Evolutionary conservation across 2,797 vertebrate genomes (phyloP).

Genomic region (Micromesistius poutassou): DNA sequence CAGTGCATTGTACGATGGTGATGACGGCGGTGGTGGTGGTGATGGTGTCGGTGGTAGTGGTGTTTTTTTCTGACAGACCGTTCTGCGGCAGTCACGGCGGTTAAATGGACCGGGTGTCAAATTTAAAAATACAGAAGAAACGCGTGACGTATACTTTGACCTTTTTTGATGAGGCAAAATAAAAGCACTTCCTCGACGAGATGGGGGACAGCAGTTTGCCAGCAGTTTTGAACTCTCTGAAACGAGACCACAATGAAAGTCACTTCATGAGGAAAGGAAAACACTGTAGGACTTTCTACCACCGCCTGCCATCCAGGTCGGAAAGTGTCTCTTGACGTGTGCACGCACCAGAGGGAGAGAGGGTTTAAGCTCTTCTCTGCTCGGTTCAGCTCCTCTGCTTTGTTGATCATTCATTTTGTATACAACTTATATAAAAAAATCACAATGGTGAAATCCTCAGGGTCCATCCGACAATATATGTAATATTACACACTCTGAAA

Average conservation of each 20-base stretch:
- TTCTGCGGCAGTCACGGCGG: neutral
- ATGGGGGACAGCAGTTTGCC: constrained; percentile 71
- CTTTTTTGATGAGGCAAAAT: constrained; percentile 84
- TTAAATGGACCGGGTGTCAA: neutral
- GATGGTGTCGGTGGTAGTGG: neutral
- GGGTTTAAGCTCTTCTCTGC: neutral
- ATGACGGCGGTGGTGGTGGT: neutral
- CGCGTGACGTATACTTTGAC: neutral
- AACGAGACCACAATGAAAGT: constrained; percentile 85
- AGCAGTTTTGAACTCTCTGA: neutral
- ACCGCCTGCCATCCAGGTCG: constrained; percentile 76
- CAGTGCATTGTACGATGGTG: constrained; percentile 29
- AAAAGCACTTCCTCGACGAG: constrained; percentile 91
- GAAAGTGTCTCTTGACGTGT: constrained; percentile 59
- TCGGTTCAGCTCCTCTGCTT: neutral
- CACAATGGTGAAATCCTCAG: neutral
- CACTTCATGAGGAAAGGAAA: constrained; percentile 67
- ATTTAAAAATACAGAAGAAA: neutral
- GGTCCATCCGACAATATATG: neutral
- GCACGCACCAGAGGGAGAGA: neutral
- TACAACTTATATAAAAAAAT: neutral
- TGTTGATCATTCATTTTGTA: neutral
- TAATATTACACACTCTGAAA: neutral
- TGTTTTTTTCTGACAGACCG: neutral
- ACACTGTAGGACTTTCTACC: constrained; percentile 81